Evolutionary conservation across 2,797 vertebrate species (phyloP).

Genomic region (Galago senegalensis): DNA sequence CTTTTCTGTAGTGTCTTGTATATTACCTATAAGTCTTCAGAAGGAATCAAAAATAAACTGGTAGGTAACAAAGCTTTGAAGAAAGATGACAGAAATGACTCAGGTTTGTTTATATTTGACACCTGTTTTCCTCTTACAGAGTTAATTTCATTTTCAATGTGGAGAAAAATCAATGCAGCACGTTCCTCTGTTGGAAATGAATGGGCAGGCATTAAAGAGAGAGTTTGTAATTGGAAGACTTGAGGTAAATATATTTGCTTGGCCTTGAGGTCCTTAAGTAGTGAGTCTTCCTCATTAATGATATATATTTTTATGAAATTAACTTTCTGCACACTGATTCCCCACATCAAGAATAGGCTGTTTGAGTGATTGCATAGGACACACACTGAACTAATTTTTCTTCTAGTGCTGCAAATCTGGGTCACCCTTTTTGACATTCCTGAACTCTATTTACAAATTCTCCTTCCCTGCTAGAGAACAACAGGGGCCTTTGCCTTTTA

Average conservation of each 20-base stretch:
- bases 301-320: background rate
- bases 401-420: constrained; percentile 45
- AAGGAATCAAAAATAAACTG: background rate
- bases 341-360: background rate
- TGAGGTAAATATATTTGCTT: background rate
- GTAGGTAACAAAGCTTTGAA: background rate
- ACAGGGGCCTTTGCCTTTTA: background rate
- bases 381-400: background rate
- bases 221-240: background rate
- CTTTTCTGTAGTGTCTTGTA: background rate
- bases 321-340: background rate
- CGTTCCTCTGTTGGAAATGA: constrained; percentile 28
- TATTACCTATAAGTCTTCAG: background rate
- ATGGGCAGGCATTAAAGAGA: background rate
- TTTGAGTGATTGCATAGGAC: background rate
- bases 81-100: background rate
- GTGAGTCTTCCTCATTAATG: background rate
- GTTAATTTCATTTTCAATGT: constrained; percentile 41
- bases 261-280: background rate
- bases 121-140: background rate
- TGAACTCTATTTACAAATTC: background rate
- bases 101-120: background rate
- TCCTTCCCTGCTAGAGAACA: background rate
- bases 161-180: background rate
- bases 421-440: constrained; percentile 60